Conservation (phyloP, 2,888 invertebrate genomes). For the Lithophane semibrunnea region DNA sequence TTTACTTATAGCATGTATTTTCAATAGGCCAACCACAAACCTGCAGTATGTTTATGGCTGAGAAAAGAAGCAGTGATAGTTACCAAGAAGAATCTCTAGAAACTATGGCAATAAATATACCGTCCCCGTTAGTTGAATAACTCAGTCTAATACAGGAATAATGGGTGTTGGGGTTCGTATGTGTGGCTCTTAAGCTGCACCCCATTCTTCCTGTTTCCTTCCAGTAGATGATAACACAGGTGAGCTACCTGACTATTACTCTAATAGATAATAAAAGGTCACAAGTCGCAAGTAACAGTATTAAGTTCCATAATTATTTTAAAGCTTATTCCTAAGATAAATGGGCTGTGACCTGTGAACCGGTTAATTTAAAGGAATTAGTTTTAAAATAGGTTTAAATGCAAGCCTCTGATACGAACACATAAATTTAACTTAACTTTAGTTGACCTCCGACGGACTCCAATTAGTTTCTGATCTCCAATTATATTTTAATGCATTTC, state of each 20-base stretch:
- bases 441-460: conserved; percentile 41
- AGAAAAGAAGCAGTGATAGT: not conserved
- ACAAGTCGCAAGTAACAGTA: conserved; percentile 1
- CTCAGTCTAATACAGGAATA: not conserved
- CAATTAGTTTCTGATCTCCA: conserved; percentile 39
- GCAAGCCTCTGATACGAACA: conserved; percentile 15
- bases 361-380: conserved; percentile 44
- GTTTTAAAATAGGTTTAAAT: conserved; percentile 23
- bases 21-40: not conserved
- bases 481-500: conserved; percentile 46
- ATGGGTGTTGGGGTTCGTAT: too few relatives aligned
- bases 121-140: not conserved
- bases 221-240: not conserved
- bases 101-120: not conserved
- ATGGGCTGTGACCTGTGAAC: conserved; percentile 30
- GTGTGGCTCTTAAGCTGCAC: too few relatives aligned
- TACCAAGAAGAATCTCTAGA: not conserved
- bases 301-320: conserved; percentile 31
- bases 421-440: conserved; percentile 50
- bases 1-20: not conserved
- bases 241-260: not conserved
- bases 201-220: not conserved
- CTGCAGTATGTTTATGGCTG: not conserved
- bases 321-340: conserved; percentile 18
- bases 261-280: not conserved